Evolutionary conservation across 2,113 vertebrate species (phyloP).

Genomic region (Ondatra zibethicus): DNA sequence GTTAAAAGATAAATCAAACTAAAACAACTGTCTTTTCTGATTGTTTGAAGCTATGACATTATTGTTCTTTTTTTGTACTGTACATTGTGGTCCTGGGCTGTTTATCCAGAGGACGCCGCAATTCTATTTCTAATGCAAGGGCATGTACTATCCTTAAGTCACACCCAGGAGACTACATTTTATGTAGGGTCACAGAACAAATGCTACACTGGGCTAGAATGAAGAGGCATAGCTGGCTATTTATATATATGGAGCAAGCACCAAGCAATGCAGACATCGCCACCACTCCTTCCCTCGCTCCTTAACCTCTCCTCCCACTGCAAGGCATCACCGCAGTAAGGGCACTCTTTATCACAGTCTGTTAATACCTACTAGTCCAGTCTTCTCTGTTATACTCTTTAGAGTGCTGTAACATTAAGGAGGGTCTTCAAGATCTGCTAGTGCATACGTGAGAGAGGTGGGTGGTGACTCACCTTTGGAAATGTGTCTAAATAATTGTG

Average conservation of each 20-base stretch:
- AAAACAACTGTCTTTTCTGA: constrained; percentile 35
- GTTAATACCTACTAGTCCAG: constrained; percentile 8
- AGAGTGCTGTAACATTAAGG: background rate
- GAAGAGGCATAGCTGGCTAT: constrained; percentile 65
- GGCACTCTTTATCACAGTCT: background rate
- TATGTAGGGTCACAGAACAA: constrained; percentile 69
- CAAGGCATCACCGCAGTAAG: background rate
- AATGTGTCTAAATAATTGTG: constrained; percentile 14
- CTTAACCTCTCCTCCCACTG: background rate
- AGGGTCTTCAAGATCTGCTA: constrained; percentile 32
- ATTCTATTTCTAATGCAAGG: constrained; percentile 52
- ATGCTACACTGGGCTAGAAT: constrained; percentile 67
- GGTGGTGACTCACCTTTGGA: background rate
- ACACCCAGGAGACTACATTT: constrained; percentile 65
- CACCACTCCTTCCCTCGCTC: constrained; percentile 58
- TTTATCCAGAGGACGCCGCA: constrained; percentile 47
- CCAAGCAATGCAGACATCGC: constrained; percentile 67
- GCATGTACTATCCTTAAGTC: constrained; percentile 44
- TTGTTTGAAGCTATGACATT: constrained; percentile 30
- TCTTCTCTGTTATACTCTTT: constrained; percentile 47
- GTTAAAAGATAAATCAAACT: constrained; percentile 27
- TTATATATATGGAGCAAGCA: constrained; percentile 65
- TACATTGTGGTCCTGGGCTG: constrained; percentile 8
- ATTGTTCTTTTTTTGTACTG: background rate
- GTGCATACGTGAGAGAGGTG: background rate